phyloP scores from a whole-genome alignment of 2,113 vertebrate species.

The Eretmodus cyanostictus region DNA sequence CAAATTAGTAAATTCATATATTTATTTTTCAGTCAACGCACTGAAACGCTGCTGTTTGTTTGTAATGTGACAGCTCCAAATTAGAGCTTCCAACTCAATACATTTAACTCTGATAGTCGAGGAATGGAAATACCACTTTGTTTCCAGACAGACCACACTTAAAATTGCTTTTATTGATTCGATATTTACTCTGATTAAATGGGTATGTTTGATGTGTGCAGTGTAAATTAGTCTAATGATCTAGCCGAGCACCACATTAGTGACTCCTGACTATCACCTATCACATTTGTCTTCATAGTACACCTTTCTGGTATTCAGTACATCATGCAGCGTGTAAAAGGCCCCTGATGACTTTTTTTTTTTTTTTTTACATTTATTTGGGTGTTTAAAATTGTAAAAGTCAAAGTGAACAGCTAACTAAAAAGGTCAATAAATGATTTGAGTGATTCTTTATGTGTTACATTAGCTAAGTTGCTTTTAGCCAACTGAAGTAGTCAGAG shows the following conservation, averaged over 20 bases:
- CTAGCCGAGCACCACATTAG: background rate
- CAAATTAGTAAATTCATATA: background rate
- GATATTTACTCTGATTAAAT: background rate
- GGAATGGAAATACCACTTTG: background rate
- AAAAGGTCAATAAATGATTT: background rate
- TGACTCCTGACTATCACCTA: background rate
- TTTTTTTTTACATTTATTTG: background rate
- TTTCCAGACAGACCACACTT: background rate
- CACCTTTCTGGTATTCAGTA: background rate
- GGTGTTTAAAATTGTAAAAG: background rate
- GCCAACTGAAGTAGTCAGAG: background rate
- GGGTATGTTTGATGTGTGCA: background rate
- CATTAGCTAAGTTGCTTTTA: background rate
- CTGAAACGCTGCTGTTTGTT: background rate
- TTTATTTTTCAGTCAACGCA: background rate
- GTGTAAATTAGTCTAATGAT: background rate
- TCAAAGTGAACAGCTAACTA: background rate
- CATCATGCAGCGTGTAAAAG: background rate
- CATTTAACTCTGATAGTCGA: background rate
- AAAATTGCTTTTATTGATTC: background rate
- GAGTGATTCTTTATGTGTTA: background rate
- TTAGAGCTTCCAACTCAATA: background rate
- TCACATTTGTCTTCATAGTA: background rate
- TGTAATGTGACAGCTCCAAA: background rate
- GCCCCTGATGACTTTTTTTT: fast-evolving